Evolutionary conservation across 1,140 invertebrate species (phyloP).

Genomic region (Caerostris extrusa): DNA sequence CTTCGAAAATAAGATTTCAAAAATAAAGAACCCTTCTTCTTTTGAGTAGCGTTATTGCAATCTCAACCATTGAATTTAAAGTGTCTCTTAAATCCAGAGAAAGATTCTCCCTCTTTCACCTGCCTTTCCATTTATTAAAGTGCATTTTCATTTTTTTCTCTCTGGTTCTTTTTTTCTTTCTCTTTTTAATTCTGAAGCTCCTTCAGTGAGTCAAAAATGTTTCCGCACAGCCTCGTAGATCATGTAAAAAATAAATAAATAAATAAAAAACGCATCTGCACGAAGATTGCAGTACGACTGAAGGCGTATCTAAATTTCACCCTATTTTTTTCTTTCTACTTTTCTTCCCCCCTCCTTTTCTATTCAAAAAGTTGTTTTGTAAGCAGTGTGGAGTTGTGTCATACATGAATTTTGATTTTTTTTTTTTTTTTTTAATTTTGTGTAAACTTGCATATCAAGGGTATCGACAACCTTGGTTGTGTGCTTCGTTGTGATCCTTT

Average conservation of each 20-base stretch:
- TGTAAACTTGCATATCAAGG: not conserved
- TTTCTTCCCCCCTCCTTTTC: not conserved
- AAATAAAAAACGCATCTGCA: not conserved
- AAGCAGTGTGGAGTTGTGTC: not conserved
- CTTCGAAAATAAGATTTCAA: conserved; percentile 12
- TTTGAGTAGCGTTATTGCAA: not conserved
- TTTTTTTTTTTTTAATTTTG: not conserved
- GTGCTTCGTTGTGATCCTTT: too few species aligned
- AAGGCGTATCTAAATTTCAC: not conserved
- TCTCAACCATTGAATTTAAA: conserved; percentile 42
- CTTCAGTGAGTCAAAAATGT: conserved; percentile 39
- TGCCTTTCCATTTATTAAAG: conserved; percentile 53
- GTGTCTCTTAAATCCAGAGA: conserved; percentile 40
- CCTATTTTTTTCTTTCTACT: not conserved
- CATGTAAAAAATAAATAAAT: not conserved
- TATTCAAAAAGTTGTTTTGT: not conserved
- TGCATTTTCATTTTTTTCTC: not conserved
- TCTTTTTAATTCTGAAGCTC: not conserved
- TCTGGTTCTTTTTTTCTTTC: too few species aligned
- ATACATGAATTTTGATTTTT: not conserved
- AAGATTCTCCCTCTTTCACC: conserved; percentile 27
- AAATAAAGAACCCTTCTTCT: conserved; percentile 18
- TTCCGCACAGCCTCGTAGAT: conserved; percentile 22
- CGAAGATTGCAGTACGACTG: not conserved
- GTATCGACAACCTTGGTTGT: not conserved